phyloP scores from a whole-genome alignment of 2,797 vertebrate species.

The Spheniscus humboldti region DNA sequence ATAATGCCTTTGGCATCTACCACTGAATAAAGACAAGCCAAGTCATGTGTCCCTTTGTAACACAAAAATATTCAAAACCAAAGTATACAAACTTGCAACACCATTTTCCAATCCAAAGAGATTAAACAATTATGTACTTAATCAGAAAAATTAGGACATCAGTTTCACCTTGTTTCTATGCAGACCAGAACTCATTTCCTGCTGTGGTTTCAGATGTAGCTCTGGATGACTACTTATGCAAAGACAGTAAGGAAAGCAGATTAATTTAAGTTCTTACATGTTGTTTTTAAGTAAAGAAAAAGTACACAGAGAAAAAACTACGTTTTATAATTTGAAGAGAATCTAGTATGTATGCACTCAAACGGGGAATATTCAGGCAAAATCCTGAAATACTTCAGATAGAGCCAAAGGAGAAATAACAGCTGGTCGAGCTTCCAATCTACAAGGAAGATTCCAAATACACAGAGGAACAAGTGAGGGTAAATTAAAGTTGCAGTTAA shows the following conservation, averaged over 20 bases:
- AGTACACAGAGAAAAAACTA: neutral
- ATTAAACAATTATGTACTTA: neutral
- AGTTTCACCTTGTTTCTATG: neutral
- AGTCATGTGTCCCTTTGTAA: neutral
- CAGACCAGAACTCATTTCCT: neutral
- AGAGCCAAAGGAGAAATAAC: neutral
- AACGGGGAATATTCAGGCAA: neutral
- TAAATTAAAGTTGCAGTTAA: neutral
- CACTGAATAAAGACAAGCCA: neutral
- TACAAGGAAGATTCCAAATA: neutral
- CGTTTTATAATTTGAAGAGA: neutral
- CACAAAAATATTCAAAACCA: neutral
- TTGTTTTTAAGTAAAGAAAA: neutral
- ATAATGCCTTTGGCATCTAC: neutral
- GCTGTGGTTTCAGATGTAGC: neutral
- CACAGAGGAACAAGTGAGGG: neutral
- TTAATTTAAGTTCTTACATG: neutral
- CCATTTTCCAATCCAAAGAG: neutral
- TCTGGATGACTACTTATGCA: neutral
- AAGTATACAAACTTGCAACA: neutral
- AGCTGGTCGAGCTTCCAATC: neutral
- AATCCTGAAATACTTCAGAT: neutral
- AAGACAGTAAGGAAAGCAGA: neutral
- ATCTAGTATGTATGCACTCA: neutral
- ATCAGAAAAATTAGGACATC: conserved; percentile 22